A percentile compares a stretch with the other conserved stretches of the same genome.
Evolutionary conservation across 2,113 vertebrate species (phyloP).

Genomic region (Hucho hucho): DNA sequence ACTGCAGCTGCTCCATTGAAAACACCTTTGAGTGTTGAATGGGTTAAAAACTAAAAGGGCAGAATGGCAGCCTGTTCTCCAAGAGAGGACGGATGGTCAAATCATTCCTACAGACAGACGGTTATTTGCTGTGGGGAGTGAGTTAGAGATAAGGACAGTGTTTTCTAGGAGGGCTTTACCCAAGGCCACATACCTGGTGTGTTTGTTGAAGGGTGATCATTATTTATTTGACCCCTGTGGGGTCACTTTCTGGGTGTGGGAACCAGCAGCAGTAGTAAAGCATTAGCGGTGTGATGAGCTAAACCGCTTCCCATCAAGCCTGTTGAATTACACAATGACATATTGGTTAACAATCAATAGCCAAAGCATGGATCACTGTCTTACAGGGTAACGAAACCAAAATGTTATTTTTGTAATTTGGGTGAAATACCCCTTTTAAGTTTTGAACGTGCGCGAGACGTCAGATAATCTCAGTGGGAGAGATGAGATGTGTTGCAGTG

Average conservation of each 20-base stretch:
- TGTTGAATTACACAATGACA: background rate
- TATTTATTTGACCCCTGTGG: constrained; percentile 45
- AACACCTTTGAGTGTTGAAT: background rate
- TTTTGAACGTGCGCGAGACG: too few species aligned
- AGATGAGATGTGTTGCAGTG: background rate
- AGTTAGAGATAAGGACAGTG: constrained; percentile 43
- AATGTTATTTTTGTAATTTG: too few species aligned
- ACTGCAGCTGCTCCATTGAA: background rate
- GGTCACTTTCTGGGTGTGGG: constrained; percentile 30
- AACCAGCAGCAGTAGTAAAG: background rate
- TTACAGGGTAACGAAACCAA: background rate
- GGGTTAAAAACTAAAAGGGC: background rate
- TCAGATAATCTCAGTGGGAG: background rate
- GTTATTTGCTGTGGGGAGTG: background rate
- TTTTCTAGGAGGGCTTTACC: constrained; percentile 25
- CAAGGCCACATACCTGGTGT: constrained; percentile 47
- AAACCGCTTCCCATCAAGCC: background rate
- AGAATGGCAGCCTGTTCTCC: background rate
- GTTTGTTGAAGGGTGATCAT: constrained; percentile 41
- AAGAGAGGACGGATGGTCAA: constrained; percentile 1
- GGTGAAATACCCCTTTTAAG: too few species aligned
- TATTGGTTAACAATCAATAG: too few species aligned
- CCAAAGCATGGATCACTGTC: too few species aligned
- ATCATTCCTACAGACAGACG: constrained; percentile 12
- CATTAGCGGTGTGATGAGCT: background rate